Base-by-base conservation (phyloP, 2,888 invertebrate species). In the Nematopogon swammerdamellus region DNA sequence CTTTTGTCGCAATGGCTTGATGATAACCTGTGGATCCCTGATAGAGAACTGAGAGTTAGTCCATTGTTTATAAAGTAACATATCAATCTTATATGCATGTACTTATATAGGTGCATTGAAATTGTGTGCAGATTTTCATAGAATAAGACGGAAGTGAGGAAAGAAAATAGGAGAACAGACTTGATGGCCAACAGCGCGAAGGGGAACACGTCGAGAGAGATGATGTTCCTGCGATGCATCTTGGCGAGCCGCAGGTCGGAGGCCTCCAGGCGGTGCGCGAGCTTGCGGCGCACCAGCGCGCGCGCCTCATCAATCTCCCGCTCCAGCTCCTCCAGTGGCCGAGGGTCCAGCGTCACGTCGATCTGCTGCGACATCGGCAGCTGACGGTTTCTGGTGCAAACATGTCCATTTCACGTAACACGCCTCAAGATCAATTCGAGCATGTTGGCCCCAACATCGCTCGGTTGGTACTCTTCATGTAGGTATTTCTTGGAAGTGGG, bases 201-300 rank as follows among this genome's bases (percentile, higher is more conserved):
- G 0, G 88, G 86, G 58, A 82, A 85, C 19, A 84, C 80, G 50
- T 87, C 85, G 30, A 91, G 65, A 8, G 85, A 82, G 51, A 85
- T 76, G 17, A 89, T 82, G 56, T 89, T 91, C 57, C 86, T 82
- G 5, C 82, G 72, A 60, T 82, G 73, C 60, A 91, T 73, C 61
- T 89, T 89, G 19, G 80, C 60, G 16, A 85, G 68, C 2, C 75
- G 82, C 3, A 89, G 62, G 55, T 83, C 82, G 0, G 88, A 87
- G 53, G 86, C 89, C 57, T 89, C 87, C 2, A 89, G 75, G 53
- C 87, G 84, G 60, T 85, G 89, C 0, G 86, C 87, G 29, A 88
- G 63, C 63, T 88, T 88, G 43, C 83, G 74, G 19, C 79, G 73
- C 1, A 89, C 84, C 30, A 88, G 68, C 3, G 84, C 81, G 57